These are phyloP conservation scores for Aphelenchoides avenae DNA, from an alignment of 1,140 invertebrate genomes.

Conservation along the genomic window DNA sequence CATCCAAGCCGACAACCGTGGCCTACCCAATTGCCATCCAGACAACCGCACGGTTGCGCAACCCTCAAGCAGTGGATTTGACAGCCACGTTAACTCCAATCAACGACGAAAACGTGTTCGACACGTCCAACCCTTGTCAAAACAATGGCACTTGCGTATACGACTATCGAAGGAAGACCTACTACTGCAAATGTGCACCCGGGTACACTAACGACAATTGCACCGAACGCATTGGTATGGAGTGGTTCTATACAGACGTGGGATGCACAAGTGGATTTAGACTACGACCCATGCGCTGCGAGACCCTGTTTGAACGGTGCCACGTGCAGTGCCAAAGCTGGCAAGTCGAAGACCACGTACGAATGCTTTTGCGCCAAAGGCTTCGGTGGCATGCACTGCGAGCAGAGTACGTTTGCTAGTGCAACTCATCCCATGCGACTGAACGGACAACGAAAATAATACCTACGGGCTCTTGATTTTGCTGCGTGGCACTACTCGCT, in stretches of 20 bases:
- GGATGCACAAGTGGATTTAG: constrained; percentile 4
- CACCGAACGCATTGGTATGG: constrained; percentile 19
- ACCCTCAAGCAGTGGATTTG: not conserved
- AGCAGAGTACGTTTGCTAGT: constrained; percentile 16
- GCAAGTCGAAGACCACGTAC: constrained; percentile 7
- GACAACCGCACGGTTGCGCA: no score
- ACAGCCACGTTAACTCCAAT: not conserved
- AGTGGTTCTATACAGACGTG: not conserved
- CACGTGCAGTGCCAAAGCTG: constrained; percentile 25
- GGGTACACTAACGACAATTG: constrained; percentile 30
- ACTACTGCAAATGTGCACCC: constrained; percentile 24
- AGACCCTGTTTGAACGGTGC: constrained; percentile 28
- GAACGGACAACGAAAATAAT: no score
- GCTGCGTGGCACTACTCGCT: no score
- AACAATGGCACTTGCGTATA: constrained; percentile 31
- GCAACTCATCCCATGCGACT: no score
- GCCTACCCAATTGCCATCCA: no score
- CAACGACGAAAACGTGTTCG: constrained; percentile 4
- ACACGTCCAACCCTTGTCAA: constrained; percentile 21
- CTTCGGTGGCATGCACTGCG: constrained; percentile 25
- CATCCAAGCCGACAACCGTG: no score
- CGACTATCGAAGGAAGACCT: constrained; percentile 11
- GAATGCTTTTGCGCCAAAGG: constrained; percentile 34
- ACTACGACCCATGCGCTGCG: constrained; percentile 27
- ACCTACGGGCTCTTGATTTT: no score